A percentile compares a stretch with the other conserved stretches of the same genome.
phyloP scores from a whole-genome alignment of 1,140 invertebrate genomes.

The Chlorops oryzae region DNA sequence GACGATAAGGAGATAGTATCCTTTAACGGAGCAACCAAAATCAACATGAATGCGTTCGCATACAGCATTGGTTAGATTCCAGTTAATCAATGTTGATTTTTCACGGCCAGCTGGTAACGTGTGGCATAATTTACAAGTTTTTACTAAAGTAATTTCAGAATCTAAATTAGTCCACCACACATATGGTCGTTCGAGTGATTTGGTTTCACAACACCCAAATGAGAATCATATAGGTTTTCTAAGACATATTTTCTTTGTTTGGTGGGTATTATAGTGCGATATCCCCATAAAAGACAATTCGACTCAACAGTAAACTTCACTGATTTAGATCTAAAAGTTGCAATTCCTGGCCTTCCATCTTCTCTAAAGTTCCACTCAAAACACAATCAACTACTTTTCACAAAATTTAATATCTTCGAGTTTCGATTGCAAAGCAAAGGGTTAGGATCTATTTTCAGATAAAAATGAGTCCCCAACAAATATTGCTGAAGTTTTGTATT shows the following conservation, averaged over 20 bases:
- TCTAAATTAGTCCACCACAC: conserved; percentile 6
- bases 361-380: neutral
- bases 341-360: conserved; percentile 2
- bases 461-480: conserved; percentile 16
- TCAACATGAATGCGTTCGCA: neutral
- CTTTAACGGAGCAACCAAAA: conserved; percentile 3
- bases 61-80: too few relatives aligned
- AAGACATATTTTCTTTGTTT: conserved; percentile 1
- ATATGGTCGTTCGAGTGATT: conserved; percentile 3
- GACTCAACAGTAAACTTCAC: neutral
- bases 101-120: too few relatives aligned
- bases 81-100: too few relatives aligned
- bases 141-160: too few relatives aligned
- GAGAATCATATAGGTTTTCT: neutral
- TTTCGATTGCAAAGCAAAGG: too few relatives aligned
- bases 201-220: conserved; percentile 5
- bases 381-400: neutral
- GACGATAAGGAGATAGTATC: neutral
- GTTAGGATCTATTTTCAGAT: conserved; percentile 47
- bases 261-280: neutral
- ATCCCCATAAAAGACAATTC: neutral
- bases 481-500: conserved; percentile 6
- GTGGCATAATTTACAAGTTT: too few relatives aligned
- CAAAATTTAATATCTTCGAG: too few relatives aligned
- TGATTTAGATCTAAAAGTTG: neutral